Base-by-base conservation (phyloP, 2,797 vertebrate genomes). In the Falco novaeseelandiae region DNA sequence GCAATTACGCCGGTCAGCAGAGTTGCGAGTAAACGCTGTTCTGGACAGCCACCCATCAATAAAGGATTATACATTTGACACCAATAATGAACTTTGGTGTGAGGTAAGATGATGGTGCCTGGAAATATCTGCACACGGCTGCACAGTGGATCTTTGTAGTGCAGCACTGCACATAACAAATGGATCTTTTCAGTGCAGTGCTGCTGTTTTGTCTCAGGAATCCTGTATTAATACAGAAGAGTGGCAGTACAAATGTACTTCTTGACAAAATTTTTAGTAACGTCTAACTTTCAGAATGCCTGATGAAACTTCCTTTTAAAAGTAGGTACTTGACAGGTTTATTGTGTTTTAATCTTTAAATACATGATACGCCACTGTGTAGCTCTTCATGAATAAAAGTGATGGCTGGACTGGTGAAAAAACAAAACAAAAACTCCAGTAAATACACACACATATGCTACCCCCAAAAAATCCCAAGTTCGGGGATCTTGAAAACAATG, bases 21-120 rank as follows among this genome's bases (percentile, higher is more conserved):
- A 97, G 26, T 38, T 81, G 66, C 98, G 99, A 65, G 93, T 98
- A 17, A 99, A 97, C 27, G 69, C 97, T 4, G 99, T 99, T 15
- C 52, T 98, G 25, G 91, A 97, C 42, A 94, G 98, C 25, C 98
- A 98, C 95, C 7, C 97, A 0, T 97, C 98, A 6, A 98, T 99
- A 14, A 98, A 99, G 95, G 96, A 97, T 65, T 99, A 99, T 91
- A 70, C 72, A 20, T 99, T 99, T 7, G 99, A 99, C 88, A 44
- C 85, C 0, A 36, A 98, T 57, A 89, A 98, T 2, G 98, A 98
- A 27, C 98, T 99, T 16, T 99, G 99, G 99, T 99, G 99, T 97
- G 98, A 99, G 99, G 99, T 99, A 74, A 96, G 98, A 18, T 42
- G 62, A 7, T 34, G 30, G 8, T 18, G 32, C 48, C 59, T 72